phyloP scores from a whole-genome alignment of 2,888 invertebrate genomes.

The Platycheirus albimanus region DNA sequence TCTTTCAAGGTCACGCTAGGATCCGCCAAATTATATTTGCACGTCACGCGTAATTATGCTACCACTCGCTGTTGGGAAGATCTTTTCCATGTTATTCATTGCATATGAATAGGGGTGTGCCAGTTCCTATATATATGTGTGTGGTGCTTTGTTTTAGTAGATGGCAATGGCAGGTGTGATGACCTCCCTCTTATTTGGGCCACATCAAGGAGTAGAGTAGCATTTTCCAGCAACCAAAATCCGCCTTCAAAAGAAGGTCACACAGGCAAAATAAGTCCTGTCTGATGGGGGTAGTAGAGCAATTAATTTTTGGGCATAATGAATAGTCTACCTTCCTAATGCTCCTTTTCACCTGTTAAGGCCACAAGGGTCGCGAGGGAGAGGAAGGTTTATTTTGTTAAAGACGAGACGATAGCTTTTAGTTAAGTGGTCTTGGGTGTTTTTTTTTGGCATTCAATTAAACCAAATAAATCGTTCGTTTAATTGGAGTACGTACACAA shows the following conservation, averaged over 20 bases:
- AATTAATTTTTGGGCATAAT: constrained; percentile 60
- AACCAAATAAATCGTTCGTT: constrained; percentile 60
- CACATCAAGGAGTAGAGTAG: neutral
- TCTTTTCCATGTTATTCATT: constrained; percentile 26
- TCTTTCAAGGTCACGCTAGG: constrained; percentile 5
- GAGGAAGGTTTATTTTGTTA: neutral
- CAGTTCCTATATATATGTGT: neutral
- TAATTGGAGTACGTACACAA: constrained; percentile 43
- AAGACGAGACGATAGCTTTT: constrained; percentile 44
- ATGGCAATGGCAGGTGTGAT: neutral
- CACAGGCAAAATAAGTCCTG: neutral
- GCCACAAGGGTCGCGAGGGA: neutral
- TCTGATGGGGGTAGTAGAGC: constrained; percentile 4
- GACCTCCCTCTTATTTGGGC: neutral
- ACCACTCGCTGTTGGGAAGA: neutral
- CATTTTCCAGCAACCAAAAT: neutral
- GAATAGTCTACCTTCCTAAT: constrained; percentile 45
- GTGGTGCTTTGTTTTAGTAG: neutral
- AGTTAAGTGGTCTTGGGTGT: constrained; percentile 60
- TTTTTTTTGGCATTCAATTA: constrained; percentile 54
- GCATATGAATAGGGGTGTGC: neutral
- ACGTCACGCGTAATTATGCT: constrained; percentile 34
- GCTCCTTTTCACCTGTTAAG: neutral
- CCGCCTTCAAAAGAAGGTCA: neutral
- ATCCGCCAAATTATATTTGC: constrained; percentile 1